Evolutionary conservation across 2,888 invertebrate species (phyloP), one percentile per base, ranked within the genome.

Genomic region (Meganola albula): DNA sequence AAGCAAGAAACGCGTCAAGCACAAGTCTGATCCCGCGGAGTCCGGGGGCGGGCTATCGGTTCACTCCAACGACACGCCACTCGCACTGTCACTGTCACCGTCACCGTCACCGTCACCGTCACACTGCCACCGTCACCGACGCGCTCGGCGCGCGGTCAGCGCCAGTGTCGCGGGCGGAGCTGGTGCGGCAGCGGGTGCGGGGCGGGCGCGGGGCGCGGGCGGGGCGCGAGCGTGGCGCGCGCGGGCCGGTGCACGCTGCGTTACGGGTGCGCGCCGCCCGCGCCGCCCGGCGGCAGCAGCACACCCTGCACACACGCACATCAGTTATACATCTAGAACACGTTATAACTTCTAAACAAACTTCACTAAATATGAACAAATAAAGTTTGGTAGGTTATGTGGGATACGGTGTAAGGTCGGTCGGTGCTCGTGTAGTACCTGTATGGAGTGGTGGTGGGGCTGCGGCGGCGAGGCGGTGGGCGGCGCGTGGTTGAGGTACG

Each of bases 401-500:
- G n/a, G n/a, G n/a, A n/a, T n/a, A n/a, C n/a, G n/a, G n/a, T n/a
- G n/a, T n/a, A n/a, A n/a, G n/a, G n/a, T n/a, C n/a, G n/a, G n/a
- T n/a, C n/a, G n/a, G n/a, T n/a, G n/a, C n/a, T n/a, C n/a, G n/a
- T n/a, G 24, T 21, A 26, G 13, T 48, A 72, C 74, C 68, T 76
- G 78, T 39, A 76, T 48, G 18, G 61, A 66, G 58, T 77, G 79
- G 0, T 73, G 77, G 53, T 78, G 79, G 23, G 58, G 63, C 48
- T 80, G 82, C 42, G 79, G 80, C 54, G 79, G 77, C 40, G 72
- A 70, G 48, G 76, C 74, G 60, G 80, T 74, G 60, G 77, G 78
- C 40, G 80, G 80, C 69, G 79, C 79, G 63, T 77, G 79, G 74
- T 83, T 83, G 58, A 83, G 75, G 68, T 83, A 83, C 37, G 79